Percentiles rank a stretch among this genome's conserved stretches.
Conservation (phyloP, 2,888 invertebrate species). For the Callosobruchus maculatus region DNA sequence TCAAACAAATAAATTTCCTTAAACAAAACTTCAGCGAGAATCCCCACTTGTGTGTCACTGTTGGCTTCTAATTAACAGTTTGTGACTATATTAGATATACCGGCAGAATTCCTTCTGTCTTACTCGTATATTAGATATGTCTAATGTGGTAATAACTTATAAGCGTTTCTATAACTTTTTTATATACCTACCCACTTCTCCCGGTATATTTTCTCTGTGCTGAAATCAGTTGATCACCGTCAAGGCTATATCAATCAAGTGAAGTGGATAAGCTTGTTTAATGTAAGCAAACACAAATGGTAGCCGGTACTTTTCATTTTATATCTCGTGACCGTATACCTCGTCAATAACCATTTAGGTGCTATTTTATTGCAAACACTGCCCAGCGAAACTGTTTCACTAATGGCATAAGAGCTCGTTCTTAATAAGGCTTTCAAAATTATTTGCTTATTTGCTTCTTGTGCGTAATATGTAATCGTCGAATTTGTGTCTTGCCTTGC, state of each 20-base stretch:
- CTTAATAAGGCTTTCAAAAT: background rate
- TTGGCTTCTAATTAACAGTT: no score
- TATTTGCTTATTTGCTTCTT: no score
- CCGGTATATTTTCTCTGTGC: background rate
- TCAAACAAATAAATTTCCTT: no score
- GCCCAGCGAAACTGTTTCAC: constrained; percentile 5
- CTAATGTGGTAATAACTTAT: no score
- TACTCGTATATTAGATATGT: no score
- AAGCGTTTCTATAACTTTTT: no score
- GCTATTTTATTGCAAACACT: constrained; percentile 1
- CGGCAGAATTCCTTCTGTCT: no score
- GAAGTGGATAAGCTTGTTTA: constrained; percentile 45
- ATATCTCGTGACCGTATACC: constrained; percentile 1
- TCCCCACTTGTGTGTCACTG: no score
- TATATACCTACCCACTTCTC: background rate
- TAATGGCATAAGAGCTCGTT: background rate
- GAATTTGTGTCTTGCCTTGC: no score
- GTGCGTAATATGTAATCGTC: no score
- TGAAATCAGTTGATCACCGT: constrained; percentile 29
- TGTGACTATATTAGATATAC: no score
- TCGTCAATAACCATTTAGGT: constrained; percentile 1
- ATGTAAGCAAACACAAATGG: constrained; percentile 36
- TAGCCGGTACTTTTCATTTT: constrained; percentile 32
- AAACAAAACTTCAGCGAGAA: no score
- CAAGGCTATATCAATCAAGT: constrained; percentile 46